A percentile compares a stretch with the other conserved stretches of the same genome.
Evolutionary conservation across 2,888 invertebrate species (phyloP).

Genomic region (Venusia cambrica): DNA sequence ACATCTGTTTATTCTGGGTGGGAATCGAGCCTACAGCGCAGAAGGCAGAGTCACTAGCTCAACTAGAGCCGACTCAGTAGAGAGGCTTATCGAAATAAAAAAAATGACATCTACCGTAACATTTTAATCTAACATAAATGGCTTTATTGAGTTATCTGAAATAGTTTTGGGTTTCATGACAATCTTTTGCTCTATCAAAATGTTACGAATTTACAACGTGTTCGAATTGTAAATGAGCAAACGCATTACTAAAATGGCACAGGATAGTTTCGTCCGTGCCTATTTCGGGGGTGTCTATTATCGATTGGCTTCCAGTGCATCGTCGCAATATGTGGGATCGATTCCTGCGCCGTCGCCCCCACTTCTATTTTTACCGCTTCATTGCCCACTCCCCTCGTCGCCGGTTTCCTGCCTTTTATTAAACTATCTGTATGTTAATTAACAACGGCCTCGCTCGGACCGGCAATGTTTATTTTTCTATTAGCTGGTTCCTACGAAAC

Average conservation of each 20-base stretch:
- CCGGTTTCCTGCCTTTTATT: conserved; percentile 79
- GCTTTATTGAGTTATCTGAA: no score
- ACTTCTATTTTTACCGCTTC: conserved; percentile 80
- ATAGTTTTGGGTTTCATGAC: no score
- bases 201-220: no score
- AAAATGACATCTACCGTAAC: no score
- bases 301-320: conserved; percentile 70
- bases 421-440: conserved; percentile 81
- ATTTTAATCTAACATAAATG: no score
- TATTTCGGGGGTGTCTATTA: conserved; percentile 50
- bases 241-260: not conserved
- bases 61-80: no score
- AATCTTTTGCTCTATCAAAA: no score
- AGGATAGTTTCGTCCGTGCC: conserved; percentile 7
- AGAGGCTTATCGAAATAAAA: no score
- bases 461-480: conserved; percentile 70
- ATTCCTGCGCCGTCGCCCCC: conserved; percentile 68
- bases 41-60: no score
- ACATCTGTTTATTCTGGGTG: no score
- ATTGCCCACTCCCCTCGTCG: conserved; percentile 77
- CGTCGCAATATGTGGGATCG: conserved; percentile 68
- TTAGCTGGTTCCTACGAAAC: conserved; percentile 60
- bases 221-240: conserved; percentile 3
- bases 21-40: no score
- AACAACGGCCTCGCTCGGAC: conserved; percentile 69